Conservation (phyloP, 2,113 vertebrate species). For the Seriola aureovittata region DNA sequence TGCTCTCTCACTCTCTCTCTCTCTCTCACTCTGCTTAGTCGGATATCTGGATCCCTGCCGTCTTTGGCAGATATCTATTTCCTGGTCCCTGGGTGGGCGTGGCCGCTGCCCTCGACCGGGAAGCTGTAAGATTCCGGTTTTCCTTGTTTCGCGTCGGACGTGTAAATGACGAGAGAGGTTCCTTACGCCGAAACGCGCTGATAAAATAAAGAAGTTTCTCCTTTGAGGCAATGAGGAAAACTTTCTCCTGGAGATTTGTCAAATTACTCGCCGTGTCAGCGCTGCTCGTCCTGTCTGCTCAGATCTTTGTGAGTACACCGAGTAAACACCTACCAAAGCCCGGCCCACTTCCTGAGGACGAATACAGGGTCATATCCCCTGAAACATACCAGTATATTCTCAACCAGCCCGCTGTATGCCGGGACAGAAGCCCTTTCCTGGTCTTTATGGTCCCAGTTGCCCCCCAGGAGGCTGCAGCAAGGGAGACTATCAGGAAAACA, state of each 20-base stretch:
- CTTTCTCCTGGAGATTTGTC: conserved; percentile 5
- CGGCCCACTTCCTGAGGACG: conserved; percentile 11
- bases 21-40: no score
- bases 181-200: neutral
- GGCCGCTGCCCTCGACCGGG: neutral
- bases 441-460: conserved; percentile 81
- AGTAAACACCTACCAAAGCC: neutral
- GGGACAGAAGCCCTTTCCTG: conserved; percentile 76
- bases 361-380: conserved; percentile 66
- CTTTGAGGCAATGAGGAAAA: conserved; percentile 39
- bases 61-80: neutral
- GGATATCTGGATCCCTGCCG: neutral
- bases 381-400: conserved; percentile 80
- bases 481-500: conserved; percentile 81
- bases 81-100: conserved; percentile 8
- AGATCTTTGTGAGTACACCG: conserved; percentile 1
- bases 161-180: neutral
- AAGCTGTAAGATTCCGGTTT: no score
- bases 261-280: conserved; percentile 40
- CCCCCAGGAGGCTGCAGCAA: conserved; percentile 20
- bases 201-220: neutral
- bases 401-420: conserved; percentile 77
- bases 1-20: no score
- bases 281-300: conserved; percentile 46
- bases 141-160: neutral